Base-by-base conservation (phyloP, 1,140 invertebrate species). In the Tribolium madens region DNA sequence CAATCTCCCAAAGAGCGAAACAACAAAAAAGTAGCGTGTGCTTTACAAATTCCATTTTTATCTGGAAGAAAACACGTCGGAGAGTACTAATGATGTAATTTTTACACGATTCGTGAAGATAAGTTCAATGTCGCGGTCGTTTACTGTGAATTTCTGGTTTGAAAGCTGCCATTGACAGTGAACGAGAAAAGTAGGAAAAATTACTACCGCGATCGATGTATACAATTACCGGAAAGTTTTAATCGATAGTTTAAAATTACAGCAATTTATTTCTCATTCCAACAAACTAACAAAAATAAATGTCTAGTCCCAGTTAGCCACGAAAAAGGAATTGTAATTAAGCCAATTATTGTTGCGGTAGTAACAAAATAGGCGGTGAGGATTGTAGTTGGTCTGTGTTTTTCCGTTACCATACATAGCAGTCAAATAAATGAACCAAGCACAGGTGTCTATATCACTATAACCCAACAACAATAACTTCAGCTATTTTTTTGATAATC, bases 11-110 rank as follows among this genome's bases (percentile, higher is more conserved):
- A 12, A 64, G 26, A 64, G 31, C 21, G 10, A 64, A 33, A 13
- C 57, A 64, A 64, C 57, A 64, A 64, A 64, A 64, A 26, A 33
- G 13, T 12, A 64, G 17, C 57, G 57, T 64, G 57, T 64, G 57
- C n/a, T 64, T 64, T 64, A 26, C 26, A 64, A 64, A 33, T 64
- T 64, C 18, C 57, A 64, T 64, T 64, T 33, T 64, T 64, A 64
- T 33, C 57, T 64, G 26, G 31, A 64, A 64, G 10, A 33, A 64
- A 64, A 64, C 18, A 57, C 52, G 17, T n/a, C n/a, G n/a, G n/a
- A n/a, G n/a, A 9, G 15, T 52, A 21, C 10, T 57, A 57, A 57
- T 57, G 52, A 17, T 17, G 52, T 18, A 21, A 57, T 57, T 57
- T 57, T 21, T 14, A 18, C 17, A 64, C 18, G 26, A 64, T 64